Base-by-base conservation (phyloP, 2,888 invertebrate species). In the Timandra comae region DNA sequence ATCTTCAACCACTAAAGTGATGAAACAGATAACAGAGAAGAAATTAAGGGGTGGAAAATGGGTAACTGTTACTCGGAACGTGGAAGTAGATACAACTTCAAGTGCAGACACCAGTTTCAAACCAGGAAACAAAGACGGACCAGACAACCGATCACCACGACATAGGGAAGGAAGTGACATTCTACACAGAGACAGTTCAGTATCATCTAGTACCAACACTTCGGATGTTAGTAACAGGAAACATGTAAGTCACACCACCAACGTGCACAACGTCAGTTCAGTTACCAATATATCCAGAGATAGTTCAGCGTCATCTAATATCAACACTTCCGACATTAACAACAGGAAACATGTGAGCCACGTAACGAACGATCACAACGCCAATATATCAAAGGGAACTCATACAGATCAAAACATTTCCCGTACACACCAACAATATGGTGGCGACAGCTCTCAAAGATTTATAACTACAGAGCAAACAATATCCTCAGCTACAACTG, bases 81-180 rank as follows among this genome's bases (percentile, higher is more conserved):
- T 90, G 69, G 91, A 91, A 68, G 92, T 93, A 0, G 90, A 90
- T 37, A 88, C 92, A 33, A 37, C 41, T 22, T 43, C 46, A 29
- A 61, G 58, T 26, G 61, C 58, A 16, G 59, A 70, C 28, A 47
- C 47, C 7, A 57, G 49, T 37, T 32, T 43, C 5, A 33, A 33
- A 12, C 37, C 48, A 3, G 49, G 47, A 29, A 25, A 34, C n/a
- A 47, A 40, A 20, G 46, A 49, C 44, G 51, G 49, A n/a, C 37
- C 43, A 24, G 56, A 56, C 24, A 53, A 58, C 21, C 51, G 45
- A 16, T 35, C 43, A 9, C 43, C 38, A n/a, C 58, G 54, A n/a
- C 33, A 35, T 11, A 40, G 31, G n/a, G 44, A 44, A 29, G 56
- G 45, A 11, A 56, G 55, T 26, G 63, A 68, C 36, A 49, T 44